Evolutionary conservation across 2,797 vertebrate genomes (phyloP).

Genomic region (Hyperoplus immaculatus): DNA sequence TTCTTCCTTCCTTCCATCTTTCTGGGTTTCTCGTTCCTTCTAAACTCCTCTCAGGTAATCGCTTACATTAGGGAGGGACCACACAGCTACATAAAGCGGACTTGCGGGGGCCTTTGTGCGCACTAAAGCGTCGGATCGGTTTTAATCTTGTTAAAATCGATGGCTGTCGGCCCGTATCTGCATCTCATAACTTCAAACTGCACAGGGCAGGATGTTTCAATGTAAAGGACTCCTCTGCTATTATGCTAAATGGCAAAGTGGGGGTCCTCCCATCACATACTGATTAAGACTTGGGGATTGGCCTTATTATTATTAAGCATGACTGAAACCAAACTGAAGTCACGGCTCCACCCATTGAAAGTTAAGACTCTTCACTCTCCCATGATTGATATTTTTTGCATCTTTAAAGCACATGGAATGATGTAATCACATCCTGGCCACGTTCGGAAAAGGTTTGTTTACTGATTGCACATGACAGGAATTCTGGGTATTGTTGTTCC

Average conservation of each 20-base stretch:
- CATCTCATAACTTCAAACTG: constrained; percentile 54
- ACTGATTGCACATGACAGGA: not conserved
- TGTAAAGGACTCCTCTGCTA: constrained; percentile 33
- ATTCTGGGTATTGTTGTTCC: constrained; percentile 6
- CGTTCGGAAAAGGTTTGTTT: not conserved
- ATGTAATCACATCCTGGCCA: not conserved
- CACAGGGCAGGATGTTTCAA: constrained; percentile 18
- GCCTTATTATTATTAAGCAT: constrained; percentile 13
- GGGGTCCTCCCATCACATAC: constrained; percentile 15
- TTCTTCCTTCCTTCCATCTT: constrained; percentile 68
- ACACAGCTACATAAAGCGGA: constrained; percentile 68
- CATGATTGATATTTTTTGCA: not conserved
- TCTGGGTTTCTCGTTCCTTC: constrained; percentile 57
- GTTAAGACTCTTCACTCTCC: not conserved
- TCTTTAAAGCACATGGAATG: not conserved
- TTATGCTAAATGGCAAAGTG: constrained; percentile 14
- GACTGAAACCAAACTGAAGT: constrained; percentile 14
- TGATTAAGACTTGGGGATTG: constrained; percentile 33
- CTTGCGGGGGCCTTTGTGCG: constrained; percentile 41
- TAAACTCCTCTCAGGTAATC: constrained; percentile 75
- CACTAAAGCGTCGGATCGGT: constrained; percentile 58
- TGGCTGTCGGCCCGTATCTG: constrained; percentile 68
- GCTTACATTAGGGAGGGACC: constrained; percentile 64
- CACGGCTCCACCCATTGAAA: not conserved
- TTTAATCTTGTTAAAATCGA: constrained; percentile 77